phyloP scores from a whole-genome alignment of 2,113 vertebrate genomes.

The Chamaetylas fuelleborni region DNA sequence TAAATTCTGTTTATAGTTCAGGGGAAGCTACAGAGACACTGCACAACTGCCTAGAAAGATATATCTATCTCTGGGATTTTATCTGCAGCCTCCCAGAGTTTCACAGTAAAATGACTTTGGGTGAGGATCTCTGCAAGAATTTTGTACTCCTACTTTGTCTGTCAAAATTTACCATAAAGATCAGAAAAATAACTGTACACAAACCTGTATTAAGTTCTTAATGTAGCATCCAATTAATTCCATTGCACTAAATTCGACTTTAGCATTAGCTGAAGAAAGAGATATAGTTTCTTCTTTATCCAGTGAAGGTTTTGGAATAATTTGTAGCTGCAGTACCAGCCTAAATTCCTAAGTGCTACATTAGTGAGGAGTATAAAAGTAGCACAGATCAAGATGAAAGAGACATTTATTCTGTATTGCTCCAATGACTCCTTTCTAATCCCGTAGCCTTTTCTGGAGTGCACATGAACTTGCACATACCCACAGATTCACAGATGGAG shows the following conservation, averaged over 20 bases:
- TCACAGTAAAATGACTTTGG: not conserved
- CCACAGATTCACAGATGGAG: not conserved
- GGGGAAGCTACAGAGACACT: not conserved
- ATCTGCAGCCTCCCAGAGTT: not conserved
- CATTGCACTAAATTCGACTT: not conserved
- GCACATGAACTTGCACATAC: not conserved
- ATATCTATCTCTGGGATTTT: not conserved
- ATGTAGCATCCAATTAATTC: not conserved
- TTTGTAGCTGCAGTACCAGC: not conserved
- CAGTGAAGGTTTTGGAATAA: not conserved
- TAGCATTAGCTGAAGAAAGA: not conserved
- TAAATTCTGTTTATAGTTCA: not conserved
- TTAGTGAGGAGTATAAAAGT: not conserved
- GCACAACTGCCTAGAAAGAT: not conserved
- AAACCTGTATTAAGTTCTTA: not conserved
- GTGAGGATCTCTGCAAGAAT: not conserved
- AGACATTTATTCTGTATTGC: not conserved
- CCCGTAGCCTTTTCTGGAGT: not conserved
- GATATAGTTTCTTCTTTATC: not conserved
- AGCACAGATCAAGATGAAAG: not conserved
- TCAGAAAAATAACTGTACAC: not conserved
- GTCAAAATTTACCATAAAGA: not conserved
- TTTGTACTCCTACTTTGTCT: not conserved
- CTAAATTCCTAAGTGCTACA: not conserved
- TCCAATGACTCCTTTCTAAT: not conserved